Conservation (phyloP, 2,888 invertebrate genomes). For the Euzophera pinguis region DNA sequence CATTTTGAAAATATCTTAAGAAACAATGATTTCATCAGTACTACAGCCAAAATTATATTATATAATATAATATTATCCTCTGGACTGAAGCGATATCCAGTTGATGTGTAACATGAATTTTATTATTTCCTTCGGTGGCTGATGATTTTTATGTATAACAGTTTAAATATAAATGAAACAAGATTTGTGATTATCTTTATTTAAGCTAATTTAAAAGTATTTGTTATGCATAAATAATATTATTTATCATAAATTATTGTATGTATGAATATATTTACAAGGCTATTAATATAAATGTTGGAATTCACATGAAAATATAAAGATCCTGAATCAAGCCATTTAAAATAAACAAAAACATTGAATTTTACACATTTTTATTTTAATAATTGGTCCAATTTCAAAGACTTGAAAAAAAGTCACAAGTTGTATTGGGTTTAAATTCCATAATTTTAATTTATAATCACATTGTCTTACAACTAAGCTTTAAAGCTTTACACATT, state of each 20-base stretch:
- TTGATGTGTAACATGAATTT: too few relatives aligned
- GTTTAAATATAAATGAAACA: conserved; percentile 15
- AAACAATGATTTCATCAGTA: too few relatives aligned
- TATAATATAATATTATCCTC: too few relatives aligned
- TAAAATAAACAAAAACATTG: conserved; percentile 8
- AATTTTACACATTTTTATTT: conserved; percentile 17
- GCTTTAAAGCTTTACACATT: conserved; percentile 57
- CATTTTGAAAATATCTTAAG: too few relatives aligned
- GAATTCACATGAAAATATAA: not conserved
- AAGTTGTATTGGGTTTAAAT: not conserved
- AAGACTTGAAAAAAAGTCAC: conserved; percentile 16
- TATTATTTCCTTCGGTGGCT: too few relatives aligned
- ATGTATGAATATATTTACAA: conserved; percentile 24
- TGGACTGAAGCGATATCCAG: too few relatives aligned
- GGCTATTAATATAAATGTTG: not conserved
- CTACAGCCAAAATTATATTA: too few relatives aligned
- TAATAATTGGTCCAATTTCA: conserved; percentile 29
- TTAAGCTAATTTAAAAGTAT: conserved; percentile 53
- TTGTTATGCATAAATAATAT: conserved; percentile 29
- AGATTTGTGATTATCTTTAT: conserved; percentile 40
- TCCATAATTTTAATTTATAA: conserved; percentile 3
- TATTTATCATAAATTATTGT: not conserved
- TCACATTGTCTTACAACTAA: conserved; percentile 44
- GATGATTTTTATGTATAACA: too few relatives aligned
- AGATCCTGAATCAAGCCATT: conserved; percentile 18